phyloP scores from a whole-genome alignment of 2,888 invertebrate genomes.

The Nemotelus pantherinus region DNA sequence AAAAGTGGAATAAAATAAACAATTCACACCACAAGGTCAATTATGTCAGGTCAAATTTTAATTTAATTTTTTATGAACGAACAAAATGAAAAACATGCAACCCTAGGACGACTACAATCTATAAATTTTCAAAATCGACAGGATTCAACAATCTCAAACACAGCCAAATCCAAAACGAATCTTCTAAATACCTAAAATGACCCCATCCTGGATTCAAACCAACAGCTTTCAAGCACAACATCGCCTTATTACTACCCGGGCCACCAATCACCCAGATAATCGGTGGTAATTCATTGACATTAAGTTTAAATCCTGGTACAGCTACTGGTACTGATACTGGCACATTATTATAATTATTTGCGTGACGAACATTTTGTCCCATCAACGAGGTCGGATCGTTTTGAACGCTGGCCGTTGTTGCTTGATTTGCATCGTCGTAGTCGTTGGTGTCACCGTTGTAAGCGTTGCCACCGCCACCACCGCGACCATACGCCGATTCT shows the following conservation, averaged over 20 bases:
- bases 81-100: no score
- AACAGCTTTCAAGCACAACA: conserved; percentile 78
- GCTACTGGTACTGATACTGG: conserved; percentile 7
- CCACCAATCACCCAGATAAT: conserved; percentile 80
- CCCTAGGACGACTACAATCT: no score
- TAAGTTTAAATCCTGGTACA: conserved; percentile 36
- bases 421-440: conserved; percentile 48
- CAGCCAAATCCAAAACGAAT: not conserved
- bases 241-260: conserved; percentile 90
- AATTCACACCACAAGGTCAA: no score
- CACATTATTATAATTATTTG: conserved; percentile 14
- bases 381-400: conserved; percentile 49
- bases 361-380: conserved; percentile 56
- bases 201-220: conserved; percentile 77
- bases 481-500: conserved; percentile 55
- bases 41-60: no score
- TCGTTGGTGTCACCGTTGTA: conserved; percentile 35
- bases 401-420: conserved; percentile 25
- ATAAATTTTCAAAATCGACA: no score
- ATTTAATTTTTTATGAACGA: no score
- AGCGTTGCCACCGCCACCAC: conserved; percentile 10
- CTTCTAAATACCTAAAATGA: conserved; percentile 70
- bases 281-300: conserved; percentile 59
- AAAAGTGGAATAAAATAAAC: no score
- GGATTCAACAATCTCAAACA: no score